Base-by-base conservation (phyloP, 1,140 invertebrate genomes). In the Macrobrachium rosenbergii region DNA sequence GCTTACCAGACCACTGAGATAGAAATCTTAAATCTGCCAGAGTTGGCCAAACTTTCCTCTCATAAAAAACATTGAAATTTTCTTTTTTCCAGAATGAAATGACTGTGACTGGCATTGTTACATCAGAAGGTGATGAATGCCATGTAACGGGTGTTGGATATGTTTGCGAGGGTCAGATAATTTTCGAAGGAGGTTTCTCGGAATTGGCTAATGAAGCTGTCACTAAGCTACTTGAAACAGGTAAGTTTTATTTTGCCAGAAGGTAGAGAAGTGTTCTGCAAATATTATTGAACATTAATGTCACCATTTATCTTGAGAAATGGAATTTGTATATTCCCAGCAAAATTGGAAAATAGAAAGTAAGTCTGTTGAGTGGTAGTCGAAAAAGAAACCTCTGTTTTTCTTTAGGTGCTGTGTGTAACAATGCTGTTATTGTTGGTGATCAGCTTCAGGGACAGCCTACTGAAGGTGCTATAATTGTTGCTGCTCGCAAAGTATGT, bases 401-500 rank as follows among this genome's bases (percentile, higher is more conserved):
- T 43, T 19, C 91, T 91, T 95, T 97, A 81, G 98, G 97, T 12
- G 95, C 96, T 89, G 94, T 99, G 8, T 99, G 99, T 92, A 99
- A 99, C 91, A 99, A 99, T 93, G 98, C 99, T 58, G 93, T 96
- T 78, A 97, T 99, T 59, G 95, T 95, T 89, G 95, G 95, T 90
- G 92, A 92, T 79, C 94, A 93, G n/a, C 92, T 99, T 21, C 93
- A 97, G 79, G 99, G 99, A 5, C 97, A 99, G 91, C 99, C 99
- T 72, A 99, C 99, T 52, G 99, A 99, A 94, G 98, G 98, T 87
- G 98, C 99, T 43, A 92, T 99, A 19, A 93, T 99, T 43, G 96
- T 96, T 8, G 96, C 95, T 67, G 97, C 97, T 11, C 95, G 96
- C 94, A 99, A 99, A 93, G 94, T 95, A 90, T 86, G 87, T 63